phyloP scores from a whole-genome alignment of 2,797 vertebrate genomes.

The Eutrigla gurnardus region DNA sequence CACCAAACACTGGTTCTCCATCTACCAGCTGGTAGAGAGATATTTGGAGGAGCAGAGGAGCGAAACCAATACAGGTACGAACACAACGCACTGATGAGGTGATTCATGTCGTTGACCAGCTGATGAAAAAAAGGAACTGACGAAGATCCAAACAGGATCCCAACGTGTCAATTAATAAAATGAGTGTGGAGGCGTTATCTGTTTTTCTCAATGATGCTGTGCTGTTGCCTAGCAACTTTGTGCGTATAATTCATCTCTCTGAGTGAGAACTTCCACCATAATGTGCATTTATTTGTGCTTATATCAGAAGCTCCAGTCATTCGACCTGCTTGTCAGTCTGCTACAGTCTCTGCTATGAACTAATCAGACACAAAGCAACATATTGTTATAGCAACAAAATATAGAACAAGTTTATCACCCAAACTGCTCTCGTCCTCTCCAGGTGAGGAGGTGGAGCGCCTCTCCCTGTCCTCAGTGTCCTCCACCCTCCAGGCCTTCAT shows the following conservation, averaged over 20 bases:
- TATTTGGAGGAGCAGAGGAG: conserved; percentile 86
- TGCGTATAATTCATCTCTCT: no score
- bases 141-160: no score
- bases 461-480: conserved; percentile 84
- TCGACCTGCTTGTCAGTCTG: background rate
- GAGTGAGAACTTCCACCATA: no score
- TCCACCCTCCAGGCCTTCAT: conserved; percentile 93
- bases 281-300: no score
- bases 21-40: conserved; percentile 94
- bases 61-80: conserved; percentile 80
- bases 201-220: no score
- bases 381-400: no score
- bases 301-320: background rate
- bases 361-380: background rate
- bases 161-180: no score
- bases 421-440: conserved; percentile 2
- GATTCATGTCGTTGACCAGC: background rate
- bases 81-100: background rate
- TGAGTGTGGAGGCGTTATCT: no score
- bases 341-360: background rate
- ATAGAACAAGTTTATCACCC: no score
- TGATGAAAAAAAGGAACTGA: background rate
- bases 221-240: no score
- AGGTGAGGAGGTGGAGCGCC: conserved; percentile 70
- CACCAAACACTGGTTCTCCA: conserved; percentile 93